Evolutionary conservation across 2,113 vertebrate genomes (phyloP), one percentile per base, ranked within the genome.

Genomic region (Hemicordylus capensis): DNA sequence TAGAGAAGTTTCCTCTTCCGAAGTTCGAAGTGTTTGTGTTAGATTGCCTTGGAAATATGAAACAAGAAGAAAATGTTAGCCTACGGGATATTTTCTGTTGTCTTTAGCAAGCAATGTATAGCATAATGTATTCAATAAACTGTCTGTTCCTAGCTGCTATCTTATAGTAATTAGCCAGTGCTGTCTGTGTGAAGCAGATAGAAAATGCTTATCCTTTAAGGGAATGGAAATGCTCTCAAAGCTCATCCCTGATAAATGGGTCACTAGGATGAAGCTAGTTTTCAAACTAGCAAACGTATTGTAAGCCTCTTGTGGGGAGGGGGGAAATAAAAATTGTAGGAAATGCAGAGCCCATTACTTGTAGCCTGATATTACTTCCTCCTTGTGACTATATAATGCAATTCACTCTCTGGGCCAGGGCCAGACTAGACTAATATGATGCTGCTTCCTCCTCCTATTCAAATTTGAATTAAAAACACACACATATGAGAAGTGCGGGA

Each of bases 111-210:
- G n/a, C n/a, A n/a, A n/a, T n/a, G n/a, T n/a, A n/a, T n/a, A n/a
- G n/a, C n/a, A n/a, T n/a, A n/a, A n/a, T n/a, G n/a, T n/a, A n/a
- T n/a, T n/a, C n/a, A n/a, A n/a, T 87, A 0, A 42, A 51, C 86
- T 84, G 89, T 87, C 76, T 84, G 77, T 83, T 90, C 76, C 0
- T 54, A 85, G 70, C 56, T 86, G 48, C 46, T 86, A 31, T 91
- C 80, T 85, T 90, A 75, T 82, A 64, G 80, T 87, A 69, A 81
- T 89, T 87, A 67, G n/a, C 19, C 44, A 22, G 74, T 67, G 79
- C 22, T 48, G 20, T 91, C 86, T 69, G 37, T 58, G 24, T 54
- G 28, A 31, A 90, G 77, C 39, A 76, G 77, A 76, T 76, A 91
- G 75, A 74, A 85, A 83, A 76, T 87, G 39, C 31, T 66, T 19